Conservation (phyloP, 2,113 vertebrate species). For the Anseranas semipalmata region DNA sequence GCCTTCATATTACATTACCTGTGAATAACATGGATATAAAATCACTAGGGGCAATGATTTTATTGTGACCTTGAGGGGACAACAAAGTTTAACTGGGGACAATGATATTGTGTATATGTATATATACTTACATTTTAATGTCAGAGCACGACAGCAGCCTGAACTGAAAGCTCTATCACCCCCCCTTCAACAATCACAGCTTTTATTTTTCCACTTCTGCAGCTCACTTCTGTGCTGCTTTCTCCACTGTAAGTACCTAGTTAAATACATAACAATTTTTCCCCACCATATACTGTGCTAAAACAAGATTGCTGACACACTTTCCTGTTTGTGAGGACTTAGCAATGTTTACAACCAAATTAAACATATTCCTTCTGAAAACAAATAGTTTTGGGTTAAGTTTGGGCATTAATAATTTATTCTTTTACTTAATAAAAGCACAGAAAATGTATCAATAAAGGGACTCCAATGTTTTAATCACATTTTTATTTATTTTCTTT, state of each 20-base stretch:
- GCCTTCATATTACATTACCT: background rate
- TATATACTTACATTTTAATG: slow-evolving; percentile 26
- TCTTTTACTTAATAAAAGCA: background rate
- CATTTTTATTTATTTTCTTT: background rate
- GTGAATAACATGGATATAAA: background rate
- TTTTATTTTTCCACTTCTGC: background rate
- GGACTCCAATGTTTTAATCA: background rate
- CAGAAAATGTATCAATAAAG: background rate
- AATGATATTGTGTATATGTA: background rate
- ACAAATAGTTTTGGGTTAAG: background rate
- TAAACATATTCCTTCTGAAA: background rate
- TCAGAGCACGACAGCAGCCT: background rate
- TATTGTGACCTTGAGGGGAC: background rate
- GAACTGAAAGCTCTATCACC: background rate
- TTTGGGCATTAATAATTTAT: background rate
- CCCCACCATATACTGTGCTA: background rate
- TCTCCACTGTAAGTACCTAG: background rate
- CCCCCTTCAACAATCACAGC: background rate
- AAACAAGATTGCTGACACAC: background rate
- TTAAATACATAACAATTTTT: background rate
- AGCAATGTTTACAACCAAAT: background rate
- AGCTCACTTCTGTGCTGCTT: background rate
- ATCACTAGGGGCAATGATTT: background rate
- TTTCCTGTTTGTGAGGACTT: background rate
- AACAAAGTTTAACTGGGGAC: slow-evolving; percentile 1